A percentile compares a stretch with the other conserved stretches of the same genome.
Evolutionary conservation across 2,888 invertebrate genomes (phyloP).

Genomic region (Pelosia muscerda): DNA sequence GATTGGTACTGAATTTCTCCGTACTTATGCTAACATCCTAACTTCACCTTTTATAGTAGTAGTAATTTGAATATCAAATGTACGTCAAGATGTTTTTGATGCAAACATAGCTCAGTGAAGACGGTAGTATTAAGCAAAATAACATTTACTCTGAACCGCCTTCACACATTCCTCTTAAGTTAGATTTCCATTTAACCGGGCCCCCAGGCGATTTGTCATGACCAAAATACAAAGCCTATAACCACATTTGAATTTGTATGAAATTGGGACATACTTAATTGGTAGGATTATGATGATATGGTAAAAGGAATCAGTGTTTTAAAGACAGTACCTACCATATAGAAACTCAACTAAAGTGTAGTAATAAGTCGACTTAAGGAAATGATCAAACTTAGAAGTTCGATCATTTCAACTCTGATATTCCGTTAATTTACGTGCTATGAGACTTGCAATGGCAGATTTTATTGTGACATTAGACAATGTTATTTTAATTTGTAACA

Average conservation of each 20-base stretch:
- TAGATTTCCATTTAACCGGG: conserved; percentile 59
- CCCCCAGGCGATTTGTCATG: conserved; percentile 61
- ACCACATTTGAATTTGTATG: not conserved
- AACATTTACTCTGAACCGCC: conserved; percentile 52
- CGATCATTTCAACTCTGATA: no score
- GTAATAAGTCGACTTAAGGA: no score
- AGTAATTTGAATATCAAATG: not conserved
- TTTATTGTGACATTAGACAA: no score
- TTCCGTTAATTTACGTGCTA: no score
- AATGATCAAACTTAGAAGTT: no score
- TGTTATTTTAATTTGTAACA: no score
- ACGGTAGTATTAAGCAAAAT: conserved; percentile 44
- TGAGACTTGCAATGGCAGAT: no score
- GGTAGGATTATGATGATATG: not conserved
- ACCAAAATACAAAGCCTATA: conserved; percentile 45
- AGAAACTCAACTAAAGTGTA: no score
- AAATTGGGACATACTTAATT: not conserved
- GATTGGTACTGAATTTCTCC: no score
- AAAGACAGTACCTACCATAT: no score
- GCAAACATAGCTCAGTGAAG: conserved; percentile 25
- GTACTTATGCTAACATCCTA: no score
- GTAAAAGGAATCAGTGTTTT: no score
- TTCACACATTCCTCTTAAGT: conserved; percentile 57
- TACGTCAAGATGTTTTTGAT: conserved; percentile 3
- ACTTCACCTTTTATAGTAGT: not conserved